Conservation (phyloP, 1,140 invertebrate genomes). For the Zelostemma sp. region DNA sequence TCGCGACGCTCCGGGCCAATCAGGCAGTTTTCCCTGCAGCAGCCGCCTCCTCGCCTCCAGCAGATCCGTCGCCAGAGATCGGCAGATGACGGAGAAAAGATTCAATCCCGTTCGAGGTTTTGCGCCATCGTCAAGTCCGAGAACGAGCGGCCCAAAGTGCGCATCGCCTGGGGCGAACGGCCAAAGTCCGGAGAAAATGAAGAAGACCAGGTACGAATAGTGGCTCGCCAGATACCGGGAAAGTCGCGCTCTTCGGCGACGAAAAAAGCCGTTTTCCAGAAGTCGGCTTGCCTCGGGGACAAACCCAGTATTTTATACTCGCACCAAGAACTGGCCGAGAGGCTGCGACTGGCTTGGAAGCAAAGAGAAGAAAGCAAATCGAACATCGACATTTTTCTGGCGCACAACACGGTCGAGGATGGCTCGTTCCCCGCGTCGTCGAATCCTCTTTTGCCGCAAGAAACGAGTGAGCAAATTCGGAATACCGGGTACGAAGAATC, state of each 20-base stretch:
- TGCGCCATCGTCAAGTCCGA: conserved; percentile 15
- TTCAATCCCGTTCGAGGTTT: conserved; percentile 25
- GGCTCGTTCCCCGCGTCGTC: conserved; percentile 12
- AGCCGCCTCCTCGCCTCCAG: conserved; percentile 39
- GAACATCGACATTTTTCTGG: conserved; percentile 72
- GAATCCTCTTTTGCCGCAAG: too few species aligned
- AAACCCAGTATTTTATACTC: conserved; percentile 71
- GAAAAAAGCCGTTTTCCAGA: conserved; percentile 25
- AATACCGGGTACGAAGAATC: background rate
- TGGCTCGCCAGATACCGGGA: conserved; percentile 59
- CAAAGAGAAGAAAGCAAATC: conserved; percentile 68
- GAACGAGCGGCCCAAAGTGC: conserved; percentile 49
- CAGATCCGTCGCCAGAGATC: conserved; percentile 62
- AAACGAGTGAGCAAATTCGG: background rate
- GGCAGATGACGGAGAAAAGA: conserved; percentile 55
- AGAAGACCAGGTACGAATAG: conserved; percentile 55
- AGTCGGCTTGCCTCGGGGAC: conserved; percentile 45
- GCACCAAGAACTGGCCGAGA: conserved; percentile 70
- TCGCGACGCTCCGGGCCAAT: conserved; percentile 43
- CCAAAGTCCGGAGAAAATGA: conserved; percentile 28
- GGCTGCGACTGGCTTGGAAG: conserved; percentile 70
- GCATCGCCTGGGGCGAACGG: conserved; percentile 60
- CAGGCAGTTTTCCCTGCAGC: conserved; percentile 57
- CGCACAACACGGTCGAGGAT: conserved; percentile 63
- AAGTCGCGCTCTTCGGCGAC: conserved; percentile 48